Evolutionary conservation across 2,797 vertebrate species (phyloP).

Genomic region (Avahi laniger): DNA sequence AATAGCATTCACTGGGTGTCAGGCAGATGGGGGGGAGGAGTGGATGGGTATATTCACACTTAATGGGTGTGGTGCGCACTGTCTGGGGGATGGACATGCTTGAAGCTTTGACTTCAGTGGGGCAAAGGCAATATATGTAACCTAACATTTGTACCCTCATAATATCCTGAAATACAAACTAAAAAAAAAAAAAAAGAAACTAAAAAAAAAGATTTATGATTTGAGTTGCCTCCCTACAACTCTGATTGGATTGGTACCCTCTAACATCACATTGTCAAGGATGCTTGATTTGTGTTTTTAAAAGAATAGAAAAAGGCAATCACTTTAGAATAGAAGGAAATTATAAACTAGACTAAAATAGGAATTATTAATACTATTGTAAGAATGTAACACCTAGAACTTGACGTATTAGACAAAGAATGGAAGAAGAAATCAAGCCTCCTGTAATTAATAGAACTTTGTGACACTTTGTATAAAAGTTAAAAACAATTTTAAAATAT

Average conservation of each 20-base stretch:
- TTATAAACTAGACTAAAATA: slow-evolving; percentile 5
- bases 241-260: neutral
- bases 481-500: no score
- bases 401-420: no score
- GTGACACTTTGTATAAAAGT: no score
- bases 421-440: no score
- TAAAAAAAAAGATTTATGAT: neutral
- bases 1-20: no score
- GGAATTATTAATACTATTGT: neutral
- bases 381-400: neutral
- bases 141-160: no score
- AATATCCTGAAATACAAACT: no score
- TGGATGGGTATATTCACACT: no score
- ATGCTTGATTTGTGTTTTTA: neutral
- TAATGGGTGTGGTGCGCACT: no score
- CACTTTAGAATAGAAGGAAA: neutral
- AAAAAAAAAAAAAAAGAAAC: neutral
- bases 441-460: no score
- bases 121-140: no score
- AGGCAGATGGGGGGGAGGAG: no score
- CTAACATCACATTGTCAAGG: neutral
- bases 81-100: accelerated
- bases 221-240: neutral
- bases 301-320: neutral
- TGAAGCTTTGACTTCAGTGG: accelerated